Percentiles rank a stretch among this genome's conserved stretches.
These are phyloP conservation scores for Psylliodes chrysocephalus DNA, from an alignment of 2,888 invertebrate species.

Conservation along the genomic window DNA sequence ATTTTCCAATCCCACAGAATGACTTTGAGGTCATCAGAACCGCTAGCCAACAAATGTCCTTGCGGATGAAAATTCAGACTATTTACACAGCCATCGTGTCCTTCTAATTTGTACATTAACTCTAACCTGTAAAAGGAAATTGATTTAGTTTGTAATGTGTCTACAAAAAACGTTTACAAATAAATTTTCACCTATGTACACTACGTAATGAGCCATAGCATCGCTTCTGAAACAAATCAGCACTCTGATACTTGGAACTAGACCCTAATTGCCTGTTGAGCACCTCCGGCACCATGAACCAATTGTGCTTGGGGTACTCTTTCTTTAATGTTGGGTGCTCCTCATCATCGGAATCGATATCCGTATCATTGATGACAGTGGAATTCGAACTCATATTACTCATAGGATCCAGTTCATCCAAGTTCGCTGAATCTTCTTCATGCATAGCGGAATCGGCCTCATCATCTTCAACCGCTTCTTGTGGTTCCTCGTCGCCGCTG, in stretches of 20 bases:
- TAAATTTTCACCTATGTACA: conserved; percentile 79
- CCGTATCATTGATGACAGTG: conserved; percentile 51
- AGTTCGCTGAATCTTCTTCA: conserved; percentile 37
- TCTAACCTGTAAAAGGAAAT: conserved; percentile 74
- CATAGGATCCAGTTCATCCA: conserved; percentile 13
- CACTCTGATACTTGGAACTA: conserved; percentile 60
- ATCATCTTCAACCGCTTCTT: conserved; percentile 34
- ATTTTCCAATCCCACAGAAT: conserved; percentile 92
- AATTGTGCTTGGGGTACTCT: conserved; percentile 74
- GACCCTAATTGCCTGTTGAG: conserved; percentile 72
- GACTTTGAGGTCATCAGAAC: conserved; percentile 89
- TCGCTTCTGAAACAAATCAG: conserved; percentile 63
- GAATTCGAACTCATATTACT: conserved; percentile 41
- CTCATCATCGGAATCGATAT: conserved; percentile 52
- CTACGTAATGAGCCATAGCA: conserved; percentile 85
- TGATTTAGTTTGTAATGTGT: not conserved
- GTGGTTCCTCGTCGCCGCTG: conserved; percentile 30
- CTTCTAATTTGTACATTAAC: conserved; percentile 78
- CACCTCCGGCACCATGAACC: conserved; percentile 73
- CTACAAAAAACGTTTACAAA: not conserved
- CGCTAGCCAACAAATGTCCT: conserved; percentile 83
- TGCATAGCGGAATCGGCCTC: conserved; percentile 40
- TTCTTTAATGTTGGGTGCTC: conserved; percentile 66
- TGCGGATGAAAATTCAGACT: conserved; percentile 88
- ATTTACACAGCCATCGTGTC: conserved; percentile 92